phyloP scores from a whole-genome alignment of 35 echinoderm and acorn worm genomes.

The Apostichopus parvimensis region DNA sequence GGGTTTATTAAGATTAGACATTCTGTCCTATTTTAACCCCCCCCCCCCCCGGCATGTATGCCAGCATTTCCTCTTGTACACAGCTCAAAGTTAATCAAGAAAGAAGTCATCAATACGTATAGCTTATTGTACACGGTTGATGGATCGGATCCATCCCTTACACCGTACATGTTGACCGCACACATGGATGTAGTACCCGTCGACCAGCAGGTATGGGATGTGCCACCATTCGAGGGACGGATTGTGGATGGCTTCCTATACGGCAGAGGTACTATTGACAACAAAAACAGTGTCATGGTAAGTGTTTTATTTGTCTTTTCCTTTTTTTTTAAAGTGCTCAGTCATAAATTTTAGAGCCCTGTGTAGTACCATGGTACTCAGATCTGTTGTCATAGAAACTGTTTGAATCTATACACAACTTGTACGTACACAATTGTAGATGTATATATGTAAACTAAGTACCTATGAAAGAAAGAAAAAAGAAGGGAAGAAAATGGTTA shows the following conservation, averaged over 20 bases:
- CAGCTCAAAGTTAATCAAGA: slow-evolving; percentile 66
- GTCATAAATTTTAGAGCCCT: too few species aligned
- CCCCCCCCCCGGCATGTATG: not conserved
- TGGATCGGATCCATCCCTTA: slow-evolving; percentile 65
- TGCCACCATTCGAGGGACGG: slow-evolving; percentile 85
- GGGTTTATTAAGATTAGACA: too few species aligned
- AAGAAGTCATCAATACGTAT: slow-evolving; percentile 69
- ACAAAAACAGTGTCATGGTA: slow-evolving; percentile 92
- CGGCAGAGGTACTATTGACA: slow-evolving; percentile 94
- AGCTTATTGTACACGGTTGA: slow-evolving; percentile 87
- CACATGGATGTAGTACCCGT: slow-evolving; percentile 98
- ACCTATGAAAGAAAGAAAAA: too few species aligned
- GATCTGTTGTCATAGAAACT: too few species aligned
- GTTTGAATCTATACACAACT: too few species aligned
- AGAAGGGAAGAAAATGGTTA: too few species aligned
- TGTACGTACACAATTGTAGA: too few species aligned
- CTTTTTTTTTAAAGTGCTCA: too few species aligned
- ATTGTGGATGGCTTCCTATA: slow-evolving; percentile 87
- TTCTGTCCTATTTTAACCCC: too few species aligned
- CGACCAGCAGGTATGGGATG: slow-evolving; percentile 73
- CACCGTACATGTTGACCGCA: slow-evolving; percentile 80
- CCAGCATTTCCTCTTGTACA: slow-evolving; percentile 78
- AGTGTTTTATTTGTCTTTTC: not conserved
- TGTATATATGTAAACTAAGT: too few species aligned
- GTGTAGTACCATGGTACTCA: too few species aligned